Percentiles rank a stretch among this genome's conserved stretches.
These are phyloP conservation scores for Monodelphis domestica DNA, from an alignment of 2,797 vertebrate species.

Conservation along the genomic window DNA sequence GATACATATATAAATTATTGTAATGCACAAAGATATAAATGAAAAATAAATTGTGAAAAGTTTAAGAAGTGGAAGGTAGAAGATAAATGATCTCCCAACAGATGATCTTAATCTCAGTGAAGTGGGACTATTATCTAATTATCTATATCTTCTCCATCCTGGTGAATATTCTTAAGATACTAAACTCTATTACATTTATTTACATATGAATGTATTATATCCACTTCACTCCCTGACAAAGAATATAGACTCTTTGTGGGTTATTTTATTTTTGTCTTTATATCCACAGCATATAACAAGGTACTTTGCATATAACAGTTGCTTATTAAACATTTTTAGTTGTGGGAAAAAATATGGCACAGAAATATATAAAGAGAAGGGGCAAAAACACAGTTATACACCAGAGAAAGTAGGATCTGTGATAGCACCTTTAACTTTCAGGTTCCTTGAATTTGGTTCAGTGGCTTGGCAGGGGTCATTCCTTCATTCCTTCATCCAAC, in stretches of 20 bases:
- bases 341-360: background rate
- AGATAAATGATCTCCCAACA: background rate
- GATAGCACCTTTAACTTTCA: background rate
- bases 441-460: background rate
- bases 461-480: background rate
- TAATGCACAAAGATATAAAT: background rate
- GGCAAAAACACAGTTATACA: background rate
- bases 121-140: background rate
- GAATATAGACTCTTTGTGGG: background rate
- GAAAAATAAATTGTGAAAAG: background rate
- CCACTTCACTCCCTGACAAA: background rate
- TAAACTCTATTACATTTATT: background rate
- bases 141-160: background rate
- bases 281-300: no score
- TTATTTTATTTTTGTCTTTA: no score
- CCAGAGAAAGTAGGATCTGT: background rate
- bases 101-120: background rate
- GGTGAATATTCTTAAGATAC: background rate
- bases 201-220: background rate
- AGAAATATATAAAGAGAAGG: background rate
- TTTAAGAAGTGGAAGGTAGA: background rate
- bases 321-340: no score
- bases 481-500: slow-evolving; percentile 30
- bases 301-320: no score
- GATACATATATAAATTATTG: background rate